Evolutionary conservation across 2,888 invertebrate genomes (phyloP).

Genomic region (Ennomos erosarius): DNA sequence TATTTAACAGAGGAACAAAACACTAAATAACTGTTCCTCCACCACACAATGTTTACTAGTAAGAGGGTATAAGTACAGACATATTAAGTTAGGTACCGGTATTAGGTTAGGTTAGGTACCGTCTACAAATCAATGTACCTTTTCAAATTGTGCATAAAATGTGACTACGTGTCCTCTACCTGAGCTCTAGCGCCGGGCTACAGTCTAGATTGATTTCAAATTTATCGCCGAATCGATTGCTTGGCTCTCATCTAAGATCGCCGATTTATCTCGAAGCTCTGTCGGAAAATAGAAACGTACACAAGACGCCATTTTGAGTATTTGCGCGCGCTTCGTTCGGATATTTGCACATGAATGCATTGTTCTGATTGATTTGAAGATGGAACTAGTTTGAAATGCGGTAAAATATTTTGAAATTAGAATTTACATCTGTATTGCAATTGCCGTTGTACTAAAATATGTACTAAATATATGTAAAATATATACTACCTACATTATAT

Average conservation of each 20-base stretch:
- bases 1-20: too few relatives aligned
- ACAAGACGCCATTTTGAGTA: constrained; percentile 36
- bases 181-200: constrained; percentile 42
- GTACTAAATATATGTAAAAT: too few relatives aligned
- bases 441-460: background rate
- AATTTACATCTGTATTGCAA: constrained; percentile 2
- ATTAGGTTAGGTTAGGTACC: too few relatives aligned
- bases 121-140: too few relatives aligned
- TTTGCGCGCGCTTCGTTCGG: constrained; percentile 31
- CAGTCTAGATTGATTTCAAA: constrained; percentile 72
- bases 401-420: constrained; percentile 9
- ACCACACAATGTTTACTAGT: too few relatives aligned
- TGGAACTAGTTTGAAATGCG: constrained; percentile 18
- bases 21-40: too few relatives aligned
- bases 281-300: constrained; percentile 39
- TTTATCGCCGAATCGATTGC: constrained; percentile 73
- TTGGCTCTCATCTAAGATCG: constrained; percentile 68
- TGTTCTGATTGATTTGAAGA: constrained; percentile 35
- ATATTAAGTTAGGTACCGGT: too few relatives aligned
- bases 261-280: constrained; percentile 65
- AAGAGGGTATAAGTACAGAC: too few relatives aligned
- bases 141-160: background rate
- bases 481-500: too few relatives aligned
- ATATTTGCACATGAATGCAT: constrained; percentile 37
- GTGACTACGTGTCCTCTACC: constrained; percentile 13